phyloP scores from a whole-genome alignment of 2,113 vertebrate genomes.

The Copsychus sechellarum region DNA sequence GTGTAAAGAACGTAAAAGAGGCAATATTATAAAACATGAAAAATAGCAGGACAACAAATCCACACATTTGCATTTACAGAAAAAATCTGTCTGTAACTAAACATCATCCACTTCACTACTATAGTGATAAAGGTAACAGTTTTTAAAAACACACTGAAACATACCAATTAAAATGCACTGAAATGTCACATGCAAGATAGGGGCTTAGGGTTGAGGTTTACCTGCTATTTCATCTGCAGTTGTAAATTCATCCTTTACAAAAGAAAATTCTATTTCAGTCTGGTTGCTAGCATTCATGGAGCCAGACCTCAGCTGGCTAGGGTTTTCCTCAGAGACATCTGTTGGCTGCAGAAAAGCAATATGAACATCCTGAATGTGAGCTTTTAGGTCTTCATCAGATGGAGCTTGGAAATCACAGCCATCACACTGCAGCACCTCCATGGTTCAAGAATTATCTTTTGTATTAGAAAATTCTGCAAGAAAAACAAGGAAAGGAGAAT shows the following conservation, averaged over 20 bases:
- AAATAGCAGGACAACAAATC: neutral
- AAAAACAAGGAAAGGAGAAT: neutral
- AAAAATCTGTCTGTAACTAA: neutral
- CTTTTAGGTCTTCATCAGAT: conserved; percentile 91
- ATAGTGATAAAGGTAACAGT: neutral
- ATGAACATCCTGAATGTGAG: conserved; percentile 93
- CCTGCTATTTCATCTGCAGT: conserved; percentile 83
- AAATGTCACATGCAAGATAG: neutral
- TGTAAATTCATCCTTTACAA: conserved; percentile 82
- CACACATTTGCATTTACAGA: neutral
- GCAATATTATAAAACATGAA: neutral
- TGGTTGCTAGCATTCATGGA: conserved; percentile 79
- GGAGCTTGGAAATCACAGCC: conserved; percentile 93
- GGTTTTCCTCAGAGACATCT: conserved; percentile 81
- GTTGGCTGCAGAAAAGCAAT: conserved; percentile 91
- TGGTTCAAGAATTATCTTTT: conserved; percentile 80
- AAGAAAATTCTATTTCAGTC: conserved; percentile 81
- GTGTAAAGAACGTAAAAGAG: neutral
- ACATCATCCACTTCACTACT: neutral
- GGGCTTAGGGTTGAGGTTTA: conserved; percentile 57
- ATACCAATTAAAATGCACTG: neutral
- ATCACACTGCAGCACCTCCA: conserved; percentile 95
- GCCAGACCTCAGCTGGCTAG: conserved; percentile 66
- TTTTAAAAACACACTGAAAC: neutral
- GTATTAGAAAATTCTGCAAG: conserved; percentile 85